These are phyloP conservation scores for Rhabditophanes sp. DNA, from an alignment of 2,888 invertebrate genomes.

Conservation along the genomic window DNA sequence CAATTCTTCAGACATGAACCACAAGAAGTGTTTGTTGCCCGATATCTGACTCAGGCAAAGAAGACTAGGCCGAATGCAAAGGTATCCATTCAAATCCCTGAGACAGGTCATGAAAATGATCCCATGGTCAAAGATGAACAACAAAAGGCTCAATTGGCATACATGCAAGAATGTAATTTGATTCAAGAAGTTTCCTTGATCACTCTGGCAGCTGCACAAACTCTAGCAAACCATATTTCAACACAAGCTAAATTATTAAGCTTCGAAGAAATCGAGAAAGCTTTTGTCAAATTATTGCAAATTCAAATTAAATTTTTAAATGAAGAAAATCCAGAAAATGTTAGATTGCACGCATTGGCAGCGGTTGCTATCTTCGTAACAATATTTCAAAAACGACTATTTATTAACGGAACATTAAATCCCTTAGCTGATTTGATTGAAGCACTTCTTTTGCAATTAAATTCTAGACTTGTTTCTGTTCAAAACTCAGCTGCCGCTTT, in stretches of 20 bases:
- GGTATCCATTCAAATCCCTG: no score
- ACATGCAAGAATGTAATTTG: slow-evolving; percentile 15
- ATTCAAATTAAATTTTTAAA: slow-evolving; percentile 72
- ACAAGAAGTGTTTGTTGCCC: background rate
- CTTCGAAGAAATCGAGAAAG: slow-evolving; percentile 40
- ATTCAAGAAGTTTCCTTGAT: slow-evolving; percentile 67
- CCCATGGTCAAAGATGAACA: no score
- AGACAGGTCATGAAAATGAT: no score
- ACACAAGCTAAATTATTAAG: slow-evolving; percentile 8
- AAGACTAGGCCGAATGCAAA: background rate
- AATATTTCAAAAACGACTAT: slow-evolving; percentile 50
- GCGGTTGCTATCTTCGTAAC: slow-evolving; percentile 77
- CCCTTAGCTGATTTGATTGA: slow-evolving; percentile 31
- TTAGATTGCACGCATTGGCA: slow-evolving; percentile 78
- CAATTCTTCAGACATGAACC: slow-evolving; percentile 4
- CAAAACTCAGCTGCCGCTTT: slow-evolving; percentile 38
- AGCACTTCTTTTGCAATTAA: slow-evolving; percentile 32
- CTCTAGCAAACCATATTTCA: slow-evolving; percentile 28
- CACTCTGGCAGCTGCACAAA: slow-evolving; percentile 59
- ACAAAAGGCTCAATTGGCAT: no score
- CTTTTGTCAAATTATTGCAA: slow-evolving; percentile 64
- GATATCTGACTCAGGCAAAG: no score
- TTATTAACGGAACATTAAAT: slow-evolving; percentile 30
- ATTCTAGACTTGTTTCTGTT: slow-evolving; percentile 26
- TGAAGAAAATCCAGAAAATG: slow-evolving; percentile 71